phyloP scores from a whole-genome alignment of 2,113 vertebrate genomes.

The Epinephelus lanceolatus region DNA sequence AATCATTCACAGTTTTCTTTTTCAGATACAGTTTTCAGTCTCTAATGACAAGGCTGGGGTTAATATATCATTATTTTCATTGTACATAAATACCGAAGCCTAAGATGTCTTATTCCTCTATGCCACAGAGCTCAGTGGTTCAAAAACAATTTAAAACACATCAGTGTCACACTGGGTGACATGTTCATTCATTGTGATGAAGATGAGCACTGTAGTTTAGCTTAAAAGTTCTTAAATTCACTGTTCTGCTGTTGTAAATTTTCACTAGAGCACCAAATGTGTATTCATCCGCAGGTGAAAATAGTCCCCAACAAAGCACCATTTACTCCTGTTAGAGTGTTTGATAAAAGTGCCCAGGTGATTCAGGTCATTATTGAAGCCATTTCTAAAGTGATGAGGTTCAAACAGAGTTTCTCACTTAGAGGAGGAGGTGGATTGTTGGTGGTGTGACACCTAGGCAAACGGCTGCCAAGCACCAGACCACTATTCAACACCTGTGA shows the following conservation, averaged over 20 bases:
- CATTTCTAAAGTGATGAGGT: too few relatives aligned
- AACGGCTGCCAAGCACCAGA: too few relatives aligned
- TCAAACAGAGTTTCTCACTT: too few relatives aligned
- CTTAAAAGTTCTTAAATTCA: neutral
- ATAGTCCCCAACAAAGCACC: neutral
- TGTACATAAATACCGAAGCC: too few relatives aligned
- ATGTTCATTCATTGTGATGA: neutral
- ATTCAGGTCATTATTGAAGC: neutral
- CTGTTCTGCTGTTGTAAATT: neutral
- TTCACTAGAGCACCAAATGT: neutral
- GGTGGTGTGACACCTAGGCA: too few relatives aligned
- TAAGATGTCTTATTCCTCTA: too few relatives aligned
- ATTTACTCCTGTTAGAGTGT: neutral
- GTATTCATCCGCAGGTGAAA: too few relatives aligned
- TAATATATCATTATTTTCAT: neutral
- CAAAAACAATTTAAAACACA: too few relatives aligned
- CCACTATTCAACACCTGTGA: too few relatives aligned
- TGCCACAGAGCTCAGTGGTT: too few relatives aligned
- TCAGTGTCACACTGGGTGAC: neutral
- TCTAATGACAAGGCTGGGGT: neutral
- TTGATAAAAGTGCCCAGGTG: neutral
- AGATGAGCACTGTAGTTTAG: neutral
- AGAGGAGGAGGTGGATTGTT: too few relatives aligned
- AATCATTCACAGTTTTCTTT: too few relatives aligned
- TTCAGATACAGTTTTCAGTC: neutral